Evolutionary conservation across 2,113 vertebrate species (phyloP).

Genomic region (Pygathrix nemaeus): DNA sequence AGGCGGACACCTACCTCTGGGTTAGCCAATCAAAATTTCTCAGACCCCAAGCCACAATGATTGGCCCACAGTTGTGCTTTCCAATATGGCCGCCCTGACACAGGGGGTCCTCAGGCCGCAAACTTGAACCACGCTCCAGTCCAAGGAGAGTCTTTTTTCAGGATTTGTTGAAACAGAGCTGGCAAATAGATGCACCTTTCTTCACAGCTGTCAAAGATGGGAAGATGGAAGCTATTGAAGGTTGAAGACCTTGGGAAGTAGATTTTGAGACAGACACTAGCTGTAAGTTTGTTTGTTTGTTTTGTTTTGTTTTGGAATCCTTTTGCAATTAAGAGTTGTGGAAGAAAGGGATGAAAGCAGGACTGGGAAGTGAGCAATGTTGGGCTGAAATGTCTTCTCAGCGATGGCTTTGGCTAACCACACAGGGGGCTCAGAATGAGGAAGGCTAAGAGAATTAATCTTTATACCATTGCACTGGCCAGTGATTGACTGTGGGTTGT

Average conservation of each 20-base stretch:
- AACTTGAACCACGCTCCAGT: accelerated
- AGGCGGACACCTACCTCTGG: no score
- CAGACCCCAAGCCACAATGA: not conserved
- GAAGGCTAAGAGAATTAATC: not conserved
- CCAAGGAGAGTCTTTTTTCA: not conserved
- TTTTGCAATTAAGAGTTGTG: not conserved
- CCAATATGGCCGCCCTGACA: no score
- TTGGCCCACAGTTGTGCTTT: not conserved
- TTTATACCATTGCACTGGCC: not conserved
- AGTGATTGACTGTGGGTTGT: not conserved
- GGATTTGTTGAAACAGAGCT: not conserved
- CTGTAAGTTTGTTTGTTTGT: not conserved
- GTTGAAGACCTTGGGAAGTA: not conserved
- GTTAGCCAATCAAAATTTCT: not conserved
- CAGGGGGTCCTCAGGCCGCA: accelerated
- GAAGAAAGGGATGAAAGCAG: not conserved
- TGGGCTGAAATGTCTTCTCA: not conserved
- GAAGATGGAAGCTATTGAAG: not conserved
- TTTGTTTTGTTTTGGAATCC: no score
- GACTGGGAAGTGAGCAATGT: not conserved
- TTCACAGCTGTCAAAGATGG: not conserved
- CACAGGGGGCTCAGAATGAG: not conserved
- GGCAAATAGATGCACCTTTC: not conserved
- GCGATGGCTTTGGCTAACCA: not conserved
- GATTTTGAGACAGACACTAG: not conserved